phyloP scores from a whole-genome alignment of 2,113 vertebrate genomes.

The Cochlearius cochlearius region DNA sequence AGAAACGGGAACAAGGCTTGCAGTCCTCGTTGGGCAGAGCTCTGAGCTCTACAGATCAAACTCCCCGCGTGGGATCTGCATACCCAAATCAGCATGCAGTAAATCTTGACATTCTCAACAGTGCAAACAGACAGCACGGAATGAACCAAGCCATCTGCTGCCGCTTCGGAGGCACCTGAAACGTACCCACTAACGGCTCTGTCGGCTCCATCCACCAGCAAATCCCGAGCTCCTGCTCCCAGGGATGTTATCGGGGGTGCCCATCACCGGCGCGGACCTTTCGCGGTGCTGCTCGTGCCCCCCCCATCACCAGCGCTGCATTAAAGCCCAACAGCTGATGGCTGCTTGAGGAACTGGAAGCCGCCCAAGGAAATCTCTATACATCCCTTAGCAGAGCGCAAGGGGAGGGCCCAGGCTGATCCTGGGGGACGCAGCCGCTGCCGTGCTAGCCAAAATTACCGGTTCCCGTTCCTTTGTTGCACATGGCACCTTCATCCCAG shows the following conservation, averaged over 20 bases:
- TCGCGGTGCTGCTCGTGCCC: not conserved
- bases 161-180: not conserved
- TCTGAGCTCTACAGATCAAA: not conserved
- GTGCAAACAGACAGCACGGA: not conserved
- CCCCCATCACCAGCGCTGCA: no score
- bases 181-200: accelerated
- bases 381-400: not conserved
- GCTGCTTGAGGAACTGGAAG: not conserved
- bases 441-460: not conserved
- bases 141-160: not conserved
- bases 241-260: not conserved
- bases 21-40: not conserved
- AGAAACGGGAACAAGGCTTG: not conserved
- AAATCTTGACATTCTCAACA: not conserved
- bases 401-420: not conserved
- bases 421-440: not conserved
- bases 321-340: not conserved
- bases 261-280: not conserved
- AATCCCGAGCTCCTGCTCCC: not conserved
- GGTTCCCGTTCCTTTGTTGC: not conserved
- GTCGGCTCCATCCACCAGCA: not conserved
- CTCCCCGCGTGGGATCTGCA: not conserved
- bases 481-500: slow-evolving; percentile 5
- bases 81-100: not conserved
- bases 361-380: not conserved